A percentile compares a stretch with the other conserved stretches of the same genome.
Evolutionary conservation across 2,113 vertebrate genomes (phyloP).

Genomic region (Centrocercus urophasianus): DNA sequence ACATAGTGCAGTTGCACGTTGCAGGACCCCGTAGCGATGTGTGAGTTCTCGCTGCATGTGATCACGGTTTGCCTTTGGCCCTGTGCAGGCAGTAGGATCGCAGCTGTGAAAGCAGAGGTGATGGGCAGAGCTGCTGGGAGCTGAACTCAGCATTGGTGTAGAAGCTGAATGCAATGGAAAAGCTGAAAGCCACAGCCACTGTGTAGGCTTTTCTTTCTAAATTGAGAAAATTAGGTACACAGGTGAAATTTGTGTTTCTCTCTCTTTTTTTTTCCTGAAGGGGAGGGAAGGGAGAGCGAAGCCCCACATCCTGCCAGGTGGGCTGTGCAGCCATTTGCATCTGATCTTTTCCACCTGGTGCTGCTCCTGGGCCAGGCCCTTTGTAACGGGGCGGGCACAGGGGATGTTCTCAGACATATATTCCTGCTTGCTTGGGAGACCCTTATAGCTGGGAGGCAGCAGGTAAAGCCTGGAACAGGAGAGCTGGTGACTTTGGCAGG

Average conservation of each 20-base stretch:
- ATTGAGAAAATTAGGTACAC: not conserved
- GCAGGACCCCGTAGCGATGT: rapidly evolving
- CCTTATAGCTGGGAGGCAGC: not conserved
- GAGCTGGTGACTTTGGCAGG: not conserved
- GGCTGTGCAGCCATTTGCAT: not conserved
- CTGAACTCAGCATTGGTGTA: not conserved
- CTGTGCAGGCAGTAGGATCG: not conserved
- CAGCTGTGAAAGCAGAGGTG: not conserved
- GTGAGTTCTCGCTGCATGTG: not conserved
- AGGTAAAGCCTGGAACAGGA: not conserved
- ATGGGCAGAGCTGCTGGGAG: not conserved
- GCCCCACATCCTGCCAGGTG: rapidly evolving
- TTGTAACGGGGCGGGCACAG: not conserved
- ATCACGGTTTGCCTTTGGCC: not conserved
- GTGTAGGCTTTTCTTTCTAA: not conserved
- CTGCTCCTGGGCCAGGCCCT: not conserved
- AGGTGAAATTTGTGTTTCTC: not conserved
- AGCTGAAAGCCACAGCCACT: not conserved
- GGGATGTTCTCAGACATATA: too few species aligned
- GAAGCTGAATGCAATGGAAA: not conserved
- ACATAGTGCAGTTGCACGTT: rapidly evolving
- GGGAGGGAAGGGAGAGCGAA: not conserved
- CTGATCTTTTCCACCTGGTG: not conserved
- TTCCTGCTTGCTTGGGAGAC: not conserved
- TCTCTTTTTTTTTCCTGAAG: not conserved